Evolutionary conservation across 2,797 vertebrate species (phyloP).

Genomic region (Serranus cabrilla): DNA sequence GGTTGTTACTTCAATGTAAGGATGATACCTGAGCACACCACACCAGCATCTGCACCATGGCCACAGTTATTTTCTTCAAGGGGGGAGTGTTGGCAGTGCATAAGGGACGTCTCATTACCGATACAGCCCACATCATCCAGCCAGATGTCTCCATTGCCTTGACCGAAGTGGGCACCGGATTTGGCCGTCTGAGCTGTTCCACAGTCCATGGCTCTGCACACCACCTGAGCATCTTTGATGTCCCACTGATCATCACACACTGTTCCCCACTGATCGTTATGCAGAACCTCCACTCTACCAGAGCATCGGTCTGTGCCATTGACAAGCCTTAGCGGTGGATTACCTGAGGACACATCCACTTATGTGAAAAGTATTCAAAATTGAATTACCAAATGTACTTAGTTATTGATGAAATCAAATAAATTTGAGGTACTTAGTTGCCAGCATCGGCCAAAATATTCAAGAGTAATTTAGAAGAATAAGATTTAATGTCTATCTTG

Average conservation of each 20-base stretch:
- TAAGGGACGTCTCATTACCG: constrained; percentile 70
- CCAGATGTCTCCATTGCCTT: constrained; percentile 67
- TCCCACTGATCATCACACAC: constrained; percentile 80
- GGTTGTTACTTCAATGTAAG: neutral
- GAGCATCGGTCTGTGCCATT: constrained; percentile 76
- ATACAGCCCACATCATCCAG: constrained; percentile 71
- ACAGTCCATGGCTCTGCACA: constrained; percentile 75
- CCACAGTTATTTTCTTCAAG: constrained; percentile 74
- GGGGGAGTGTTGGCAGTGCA: constrained; percentile 51
- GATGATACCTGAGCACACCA: constrained; percentile 74
- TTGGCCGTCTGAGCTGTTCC: constrained; percentile 67
- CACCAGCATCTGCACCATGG: constrained; percentile 76
- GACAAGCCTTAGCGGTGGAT: constrained; percentile 45
- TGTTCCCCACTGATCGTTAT: constrained; percentile 76
- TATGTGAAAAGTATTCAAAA: constrained; percentile 9
- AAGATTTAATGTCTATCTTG: neutral
- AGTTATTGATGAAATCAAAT: neutral
- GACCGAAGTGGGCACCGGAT: constrained; percentile 62
- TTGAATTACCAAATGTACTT: neutral
- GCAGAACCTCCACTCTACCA: constrained; percentile 75
- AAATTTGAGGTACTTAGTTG: neutral
- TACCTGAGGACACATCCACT: constrained; percentile 43
- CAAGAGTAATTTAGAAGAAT: no score
- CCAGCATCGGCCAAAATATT: no score
- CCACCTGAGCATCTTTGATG: constrained; percentile 72